Base-by-base conservation (phyloP, 2,113 vertebrate species). In the Progne subis region DNA sequence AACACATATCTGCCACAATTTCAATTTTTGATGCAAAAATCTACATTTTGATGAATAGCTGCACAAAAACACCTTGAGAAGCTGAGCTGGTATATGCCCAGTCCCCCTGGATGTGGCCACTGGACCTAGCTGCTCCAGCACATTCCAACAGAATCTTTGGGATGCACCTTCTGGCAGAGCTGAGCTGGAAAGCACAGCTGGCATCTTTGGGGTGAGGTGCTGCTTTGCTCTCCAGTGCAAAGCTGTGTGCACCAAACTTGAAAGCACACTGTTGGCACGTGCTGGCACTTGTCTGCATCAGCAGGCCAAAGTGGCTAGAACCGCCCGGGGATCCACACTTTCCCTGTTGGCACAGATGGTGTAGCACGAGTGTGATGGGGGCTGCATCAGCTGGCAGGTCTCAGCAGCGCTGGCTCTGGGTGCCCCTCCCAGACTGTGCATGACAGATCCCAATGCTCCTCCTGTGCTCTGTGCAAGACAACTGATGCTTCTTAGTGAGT, bases 231-330 rank as follows among this genome's bases (percentile, higher is more conserved):
- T 49, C 16, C 21, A 31, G 37, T 2, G n/a, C 2, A 5, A 46
- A 50, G 26, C 23, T 5, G 12, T 1, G 6, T 41, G 47, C 25
- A 25, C 13, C 53, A 23, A 41, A 5, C 41, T 39, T 47, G 11
- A 3, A 61, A 57, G 37, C 4, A 3, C 50, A 1, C 8, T 12
- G 29, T 6, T 64, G 52, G 23, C 50, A 34, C 0, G 0, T 29
- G 46, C 65, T 43, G 43, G 37, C n/a, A 20, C 55, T 46, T 0
- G 0, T 34, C 44, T 46, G 44, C 0, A 0, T 18, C 9, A 68
- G 15, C 32, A 55, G 31, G 14, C 8, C 64, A 14, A 50, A 59
- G 18, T 15, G 26, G 16, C 39, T 29, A 6, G 34, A 61, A 14
- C 20, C 34, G 29, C 32, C 14, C 37, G 28, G 57, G 28, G 24